Evolutionary conservation across 2,113 vertebrate genomes (phyloP).

Genomic region (Marmota monax): DNA sequence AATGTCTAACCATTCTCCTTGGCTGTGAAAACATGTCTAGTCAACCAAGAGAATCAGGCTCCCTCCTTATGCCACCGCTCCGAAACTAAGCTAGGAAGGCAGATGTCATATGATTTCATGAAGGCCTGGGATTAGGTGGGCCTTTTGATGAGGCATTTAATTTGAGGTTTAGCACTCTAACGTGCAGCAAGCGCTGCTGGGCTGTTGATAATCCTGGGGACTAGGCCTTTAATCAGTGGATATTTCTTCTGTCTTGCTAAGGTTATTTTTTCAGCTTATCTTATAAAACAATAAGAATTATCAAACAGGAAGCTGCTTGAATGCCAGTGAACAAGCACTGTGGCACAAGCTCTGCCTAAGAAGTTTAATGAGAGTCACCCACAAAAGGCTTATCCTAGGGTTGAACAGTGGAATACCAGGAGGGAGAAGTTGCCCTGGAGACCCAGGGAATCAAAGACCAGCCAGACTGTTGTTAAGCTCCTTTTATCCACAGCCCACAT

Average conservation of each 20-base stretch:
- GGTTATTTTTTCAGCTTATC: constrained; percentile 63
- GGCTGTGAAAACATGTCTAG: constrained; percentile 1
- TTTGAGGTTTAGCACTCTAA: constrained; percentile 7
- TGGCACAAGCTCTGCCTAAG: background rate
- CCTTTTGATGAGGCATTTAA: constrained; percentile 42
- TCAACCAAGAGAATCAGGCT: background rate
- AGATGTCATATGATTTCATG: constrained; percentile 21
- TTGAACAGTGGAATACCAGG: background rate
- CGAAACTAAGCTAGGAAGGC: background rate
- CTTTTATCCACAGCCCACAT: background rate
- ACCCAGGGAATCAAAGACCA: background rate
- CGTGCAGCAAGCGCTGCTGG: background rate
- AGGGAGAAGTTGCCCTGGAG: background rate
- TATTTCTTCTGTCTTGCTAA: constrained; percentile 63
- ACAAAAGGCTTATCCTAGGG: background rate
- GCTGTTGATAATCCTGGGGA: background rate
- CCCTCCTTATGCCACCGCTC: background rate
- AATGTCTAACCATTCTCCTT: background rate
- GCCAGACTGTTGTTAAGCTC: background rate
- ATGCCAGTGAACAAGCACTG: background rate
- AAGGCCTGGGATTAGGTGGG: constrained; percentile 5
- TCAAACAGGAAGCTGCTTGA: constrained; percentile 54
- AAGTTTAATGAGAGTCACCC: background rate
- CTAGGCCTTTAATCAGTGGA: background rate
- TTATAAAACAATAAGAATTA: constrained; percentile 69